phyloP scores from a whole-genome alignment of 2,113 vertebrate species.

The Euleptes europaea region DNA sequence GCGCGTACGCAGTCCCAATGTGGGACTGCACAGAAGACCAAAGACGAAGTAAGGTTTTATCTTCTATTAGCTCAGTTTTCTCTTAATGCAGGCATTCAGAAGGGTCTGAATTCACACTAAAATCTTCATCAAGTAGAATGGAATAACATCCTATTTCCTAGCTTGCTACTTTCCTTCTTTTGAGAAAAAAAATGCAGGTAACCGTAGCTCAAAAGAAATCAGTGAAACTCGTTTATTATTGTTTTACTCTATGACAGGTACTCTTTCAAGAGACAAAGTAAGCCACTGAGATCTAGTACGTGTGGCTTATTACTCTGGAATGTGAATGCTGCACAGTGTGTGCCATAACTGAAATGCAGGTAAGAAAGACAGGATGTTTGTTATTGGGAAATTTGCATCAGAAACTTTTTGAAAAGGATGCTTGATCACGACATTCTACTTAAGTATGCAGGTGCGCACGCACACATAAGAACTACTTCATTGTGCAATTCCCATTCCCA shows the following conservation, averaged over 20 bases:
- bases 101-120: neutral
- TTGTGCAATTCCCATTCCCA: conserved; percentile 34
- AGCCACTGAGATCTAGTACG: neutral
- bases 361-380: conserved; percentile 30
- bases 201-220: neutral
- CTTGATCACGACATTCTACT: conserved; percentile 51
- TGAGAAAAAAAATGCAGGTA: neutral
- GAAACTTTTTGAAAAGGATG: conserved; percentile 17
- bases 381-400: neutral
- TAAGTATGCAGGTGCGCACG: conserved; percentile 26
- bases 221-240: neutral
- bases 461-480: conserved; percentile 42
- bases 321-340: conserved; percentile 30
- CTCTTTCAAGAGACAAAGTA: neutral
- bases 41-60: neutral
- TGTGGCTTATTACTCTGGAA: neutral
- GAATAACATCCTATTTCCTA: neutral
- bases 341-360: conserved; percentile 27
- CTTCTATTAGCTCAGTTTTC: neutral
- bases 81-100: neutral
- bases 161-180: neutral
- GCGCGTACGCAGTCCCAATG: too few species aligned
- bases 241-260: neutral
- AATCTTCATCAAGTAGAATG: accelerated
- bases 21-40: too few species aligned